Evolutionary conservation across 2,113 vertebrate species (phyloP), one percentile per base, ranked within the genome.

Genomic region (Entelurus aequoreus): DNA sequence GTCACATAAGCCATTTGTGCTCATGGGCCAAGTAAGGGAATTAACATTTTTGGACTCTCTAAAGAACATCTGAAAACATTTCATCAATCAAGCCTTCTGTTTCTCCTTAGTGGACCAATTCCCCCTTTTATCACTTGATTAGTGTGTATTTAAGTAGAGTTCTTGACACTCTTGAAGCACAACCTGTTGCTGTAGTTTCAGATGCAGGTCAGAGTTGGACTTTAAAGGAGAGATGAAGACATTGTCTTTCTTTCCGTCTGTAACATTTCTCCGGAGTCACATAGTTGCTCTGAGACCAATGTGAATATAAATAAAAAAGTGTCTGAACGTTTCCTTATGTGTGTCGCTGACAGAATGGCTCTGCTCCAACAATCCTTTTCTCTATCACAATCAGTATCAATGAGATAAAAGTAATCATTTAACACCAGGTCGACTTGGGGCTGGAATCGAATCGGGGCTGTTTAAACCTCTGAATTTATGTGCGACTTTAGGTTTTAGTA

Each of bases 51-150:
- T 44, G 53, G 52, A 69, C 21, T 46, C 44, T 55, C 50, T 54
- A 54, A 80, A 76, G 63, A 73, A 54, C 65, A 28, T 69, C 57
- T 71, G 13, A 62, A 81, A 74, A 66, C 80, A 54, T 72, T 79
- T 82, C 74, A 87, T 86, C 73, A 76, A 78, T 87, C 79, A 84
- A 12, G 7, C 9, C 65, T 46, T 68, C 46, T 72, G 62, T 71
- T 63, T 65, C 60, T 38, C 19, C 46, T 68, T 61, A 47, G 48
- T 48, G 58, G 47, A 70, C 72, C 62, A 21, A 75, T 10, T 55
- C 21, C 42, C 19, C 40, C 37, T 62, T 66, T 52, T 68, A 16
- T 57, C 57, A 48, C 19, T 35, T 44, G 58, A 53, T 63, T 28
- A 0, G 1, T n/a, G 5, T 13, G 2, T 46, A 60, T 49, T 37